A percentile compares a stretch with the other conserved stretches of the same genome.
These are phyloP conservation scores for Lynx canadensis DNA, from an alignment of 2,113 vertebrate species.

Conservation along the genomic window DNA sequence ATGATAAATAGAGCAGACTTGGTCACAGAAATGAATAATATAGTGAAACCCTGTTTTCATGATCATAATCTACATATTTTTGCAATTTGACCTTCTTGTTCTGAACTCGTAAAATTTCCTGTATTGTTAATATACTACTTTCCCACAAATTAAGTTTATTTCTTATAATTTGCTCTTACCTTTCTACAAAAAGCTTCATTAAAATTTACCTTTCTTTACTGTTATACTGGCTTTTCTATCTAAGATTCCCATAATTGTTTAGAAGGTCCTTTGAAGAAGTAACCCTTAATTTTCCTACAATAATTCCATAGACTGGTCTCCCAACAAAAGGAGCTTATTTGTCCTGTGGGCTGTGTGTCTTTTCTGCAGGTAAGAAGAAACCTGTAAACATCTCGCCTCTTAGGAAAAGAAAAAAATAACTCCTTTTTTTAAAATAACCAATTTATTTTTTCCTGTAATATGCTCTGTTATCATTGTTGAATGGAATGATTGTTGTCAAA, in stretches of 20 bases:
- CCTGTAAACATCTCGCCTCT: not conserved
- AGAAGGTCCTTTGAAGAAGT: conserved; percentile 8
- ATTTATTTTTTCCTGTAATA: not conserved
- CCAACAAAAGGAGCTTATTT: not conserved
- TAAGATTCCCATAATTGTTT: not conserved
- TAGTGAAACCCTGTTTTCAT: not conserved
- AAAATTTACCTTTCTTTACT: conserved; percentile 15
- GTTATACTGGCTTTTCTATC: not conserved
- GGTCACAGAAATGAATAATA: conserved; percentile 38
- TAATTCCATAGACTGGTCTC: not conserved
- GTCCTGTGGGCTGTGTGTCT: not conserved
- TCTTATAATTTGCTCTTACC: not conserved
- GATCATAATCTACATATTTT: not conserved
- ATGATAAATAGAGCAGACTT: conserved; percentile 2
- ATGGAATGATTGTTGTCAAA: not conserved
- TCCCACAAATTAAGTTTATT: conserved; percentile 11
- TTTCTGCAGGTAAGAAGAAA: not conserved
- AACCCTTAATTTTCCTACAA: not conserved
- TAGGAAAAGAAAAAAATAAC: not conserved
- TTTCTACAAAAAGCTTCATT: not conserved
- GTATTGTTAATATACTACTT: conserved; percentile 1
- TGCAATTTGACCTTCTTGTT: conserved; percentile 9
- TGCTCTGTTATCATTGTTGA: not conserved
- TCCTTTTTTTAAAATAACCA: not conserved
- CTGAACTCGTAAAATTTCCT: conserved; percentile 2